phyloP scores from a whole-genome alignment of 2,888 invertebrate genomes.

The Liopterus haemorrhoidalis region DNA sequence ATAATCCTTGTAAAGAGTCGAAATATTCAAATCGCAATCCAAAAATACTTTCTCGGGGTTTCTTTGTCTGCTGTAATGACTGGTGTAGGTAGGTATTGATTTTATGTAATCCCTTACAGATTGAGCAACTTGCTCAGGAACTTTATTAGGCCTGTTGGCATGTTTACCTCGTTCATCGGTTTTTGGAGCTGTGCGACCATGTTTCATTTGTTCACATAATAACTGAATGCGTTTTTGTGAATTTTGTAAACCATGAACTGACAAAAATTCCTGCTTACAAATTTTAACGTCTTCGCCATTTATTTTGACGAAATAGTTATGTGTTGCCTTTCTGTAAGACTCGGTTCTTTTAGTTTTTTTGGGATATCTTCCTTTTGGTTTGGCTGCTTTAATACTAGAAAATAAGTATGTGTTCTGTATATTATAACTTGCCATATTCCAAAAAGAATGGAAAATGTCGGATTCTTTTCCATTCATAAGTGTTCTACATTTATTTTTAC shows the following conservation, averaged over 20 bases:
- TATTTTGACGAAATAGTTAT: conserved; percentile 22
- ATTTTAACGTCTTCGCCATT: conserved; percentile 21
- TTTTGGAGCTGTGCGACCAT: conserved; percentile 20
- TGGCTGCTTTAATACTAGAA: neutral
- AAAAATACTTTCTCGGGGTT: conserved; percentile 20
- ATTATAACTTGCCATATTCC: conserved; percentile 11
- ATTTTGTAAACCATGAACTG: conserved; percentile 23
- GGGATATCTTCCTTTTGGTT: conserved; percentile 5
- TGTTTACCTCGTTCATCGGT: conserved; percentile 22
- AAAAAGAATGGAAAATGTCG: conserved; percentile 22
- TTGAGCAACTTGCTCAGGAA: conserved; percentile 16
- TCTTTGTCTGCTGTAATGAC: conserved; percentile 24
- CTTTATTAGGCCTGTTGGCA: conserved; percentile 24
- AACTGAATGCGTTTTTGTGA: conserved; percentile 20
- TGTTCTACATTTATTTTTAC: conserved; percentile 20
- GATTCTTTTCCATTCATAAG: conserved; percentile 13
- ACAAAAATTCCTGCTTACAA: conserved; percentile 17
- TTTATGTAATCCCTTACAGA: conserved; percentile 25
- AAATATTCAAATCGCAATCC: neutral
- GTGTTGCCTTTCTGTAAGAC: conserved; percentile 18
- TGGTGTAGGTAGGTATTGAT: conserved; percentile 24
- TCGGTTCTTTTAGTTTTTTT: conserved; percentile 7
- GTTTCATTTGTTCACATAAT: conserved; percentile 19
- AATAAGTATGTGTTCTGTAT: neutral
- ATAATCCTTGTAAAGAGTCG: conserved; percentile 7